Evolutionary conservation across 2,797 vertebrate genomes (phyloP), one percentile per base, ranked within the genome.

Genomic region (Adelosebastes latens): DNA sequence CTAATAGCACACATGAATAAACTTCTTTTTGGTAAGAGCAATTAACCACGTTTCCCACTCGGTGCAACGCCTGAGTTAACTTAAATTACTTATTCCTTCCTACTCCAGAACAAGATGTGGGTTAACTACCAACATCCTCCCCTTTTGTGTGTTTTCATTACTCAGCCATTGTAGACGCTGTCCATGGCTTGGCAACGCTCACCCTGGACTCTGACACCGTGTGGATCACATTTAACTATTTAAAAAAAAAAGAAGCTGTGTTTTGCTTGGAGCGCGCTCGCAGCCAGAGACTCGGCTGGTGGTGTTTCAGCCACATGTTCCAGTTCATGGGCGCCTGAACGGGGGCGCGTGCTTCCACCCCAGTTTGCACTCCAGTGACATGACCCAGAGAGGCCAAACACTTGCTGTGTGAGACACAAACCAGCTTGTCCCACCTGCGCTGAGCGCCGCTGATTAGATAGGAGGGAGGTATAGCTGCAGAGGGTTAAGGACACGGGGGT

Each of bases 351-450:
- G 93, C 89, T 94, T 91, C 90, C 87, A 91, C 81, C 84, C 84
- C 73, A 25, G 86, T 91, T 94, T 88, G 87, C 89, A 91, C 90
- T 89, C 86, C 88, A 82, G 86, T 90, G 93, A 89, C 88, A 84
- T 75, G 89, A 91, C 88, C 89, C 85, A 58, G 78, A 83, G 83
- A 91, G 89, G 80, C 85, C 64, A 49, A 89, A 79, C 90, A 89
- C 92, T 92, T 90, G 92, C 90, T 77, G 87, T 81, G 90, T 91
- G 90, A 90, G 91, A 93, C 88, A 85, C 90, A 89, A 86, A 91
- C 75, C 92, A 90, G 92, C 90, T 18, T 83, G 91, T 90, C 87
- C 92, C 92, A 95, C 93, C 93, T 95, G 94, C 7, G 39, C 87
- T 75, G 72, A 81, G 80, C 86, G 36, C 61, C 60, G 27, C 86